These are phyloP conservation scores for Folsomia candida DNA, from an alignment of 2,888 invertebrate genomes.

Conservation along the genomic window DNA sequence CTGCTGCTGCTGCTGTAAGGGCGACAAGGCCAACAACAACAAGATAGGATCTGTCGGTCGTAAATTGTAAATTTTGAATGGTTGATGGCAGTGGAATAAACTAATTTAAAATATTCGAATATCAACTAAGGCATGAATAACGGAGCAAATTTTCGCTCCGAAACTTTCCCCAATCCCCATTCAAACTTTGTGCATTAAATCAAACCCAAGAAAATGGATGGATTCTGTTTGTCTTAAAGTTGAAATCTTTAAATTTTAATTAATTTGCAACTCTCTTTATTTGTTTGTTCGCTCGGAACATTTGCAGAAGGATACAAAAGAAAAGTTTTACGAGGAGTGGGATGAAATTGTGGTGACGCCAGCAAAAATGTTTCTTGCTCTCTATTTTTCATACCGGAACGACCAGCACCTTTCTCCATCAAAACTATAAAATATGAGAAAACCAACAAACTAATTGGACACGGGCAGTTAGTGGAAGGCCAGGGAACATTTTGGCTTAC, in stretches of 20 bases:
- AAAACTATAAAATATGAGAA: background rate
- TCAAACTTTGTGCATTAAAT: background rate
- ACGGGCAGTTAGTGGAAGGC: background rate
- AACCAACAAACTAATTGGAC: background rate
- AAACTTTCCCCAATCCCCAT: background rate
- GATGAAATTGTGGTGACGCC: background rate
- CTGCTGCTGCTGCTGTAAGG: too few relatives aligned
- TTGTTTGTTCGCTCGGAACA: background rate
- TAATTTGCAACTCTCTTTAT: background rate
- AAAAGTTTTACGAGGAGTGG: background rate
- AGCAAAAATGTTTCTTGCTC: background rate
- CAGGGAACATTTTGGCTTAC: background rate
- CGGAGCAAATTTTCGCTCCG: background rate
- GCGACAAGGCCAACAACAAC: background rate
- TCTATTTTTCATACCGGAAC: background rate
- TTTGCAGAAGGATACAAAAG: background rate
- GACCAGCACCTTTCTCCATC: background rate
- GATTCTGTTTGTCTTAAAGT: background rate
- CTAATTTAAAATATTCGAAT: slow-evolving; percentile 8
- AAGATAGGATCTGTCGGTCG: background rate
- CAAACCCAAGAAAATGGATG: background rate
- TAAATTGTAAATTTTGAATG: slow-evolving; percentile 8
- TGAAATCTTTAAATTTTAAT: slow-evolving; percentile 6
- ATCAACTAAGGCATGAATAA: slow-evolving; percentile 5
- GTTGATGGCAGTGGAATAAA: slow-evolving; percentile 7